Base-by-base conservation (phyloP, 1,140 invertebrate species). In the Portunus trituberculatus region DNA sequence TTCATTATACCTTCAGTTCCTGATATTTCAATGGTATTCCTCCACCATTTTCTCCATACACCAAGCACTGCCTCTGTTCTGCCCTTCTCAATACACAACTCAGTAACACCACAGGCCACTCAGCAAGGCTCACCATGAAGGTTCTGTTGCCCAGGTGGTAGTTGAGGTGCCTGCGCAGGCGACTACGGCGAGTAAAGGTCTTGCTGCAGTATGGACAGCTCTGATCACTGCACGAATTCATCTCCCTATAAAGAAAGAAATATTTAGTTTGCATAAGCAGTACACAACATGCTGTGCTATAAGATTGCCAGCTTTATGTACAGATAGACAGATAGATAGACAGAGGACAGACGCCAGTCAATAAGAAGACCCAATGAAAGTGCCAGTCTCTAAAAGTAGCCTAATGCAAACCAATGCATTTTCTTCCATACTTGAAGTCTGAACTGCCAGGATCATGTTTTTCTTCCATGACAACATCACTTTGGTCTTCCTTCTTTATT, bases 201-300 rank as follows among this genome's bases (percentile, higher is more conserved):
- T 95, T 95, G 29, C 94, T 91, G 46, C 94, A 95, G 82, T 95
- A 95, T 0, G 94, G 91, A 87, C 94, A 95, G 3, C 90, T 59
- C 29, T n/a, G 31, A 16, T 92, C 91, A 10, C 90, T 52, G 4
- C 88, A 31, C 0, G 14, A 59, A 59, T 92, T 29, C 45, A 45
- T 29, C 29, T 45, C 48, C 67, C 91, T 87, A 31, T 25, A 31
- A 59, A 25, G 12, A 39, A 32, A 20, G 8, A 8, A 59, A 39
- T 28, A 10, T 25, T 14, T 83, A 93, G 32, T 8, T n/a, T 28
- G 48, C 16, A 0, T 20, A 45, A 29, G 14, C 8, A 90, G 88
- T 76, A 20, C 6, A 76, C 67, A 76, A 76, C 1, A 10, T 59
- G 52, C 67, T 76, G n/a, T 76, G 20, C 25, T 76, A 76, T 76